Conservation (phyloP, 1,140 invertebrate species). For the Dendrolimus punctatus region DNA sequence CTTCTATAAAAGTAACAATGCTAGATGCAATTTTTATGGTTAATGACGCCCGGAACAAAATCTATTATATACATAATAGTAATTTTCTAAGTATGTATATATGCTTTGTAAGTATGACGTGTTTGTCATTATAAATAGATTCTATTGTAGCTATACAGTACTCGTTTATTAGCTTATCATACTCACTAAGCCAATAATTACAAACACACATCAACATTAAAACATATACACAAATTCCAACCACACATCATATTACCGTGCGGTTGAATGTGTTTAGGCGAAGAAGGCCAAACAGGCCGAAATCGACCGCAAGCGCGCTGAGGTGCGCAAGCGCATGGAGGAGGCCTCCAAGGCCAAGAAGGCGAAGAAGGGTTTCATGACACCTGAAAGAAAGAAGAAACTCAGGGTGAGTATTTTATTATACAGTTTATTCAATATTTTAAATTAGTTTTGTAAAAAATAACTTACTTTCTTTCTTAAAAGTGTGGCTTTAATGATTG, state of each 20-base stretch:
- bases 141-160: too few species aligned
- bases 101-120: too few species aligned
- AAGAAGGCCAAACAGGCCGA: conserved; percentile 95
- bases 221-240: conserved; percentile 3
- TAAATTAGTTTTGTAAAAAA: too few species aligned
- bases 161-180: too few species aligned
- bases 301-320: conserved; percentile 94
- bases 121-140: too few species aligned
- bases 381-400: conserved; percentile 98
- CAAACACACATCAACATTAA: not conserved
- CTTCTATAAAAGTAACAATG: too few species aligned
- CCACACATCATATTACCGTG: conserved; percentile 24
- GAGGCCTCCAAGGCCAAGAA: conserved; percentile 96
- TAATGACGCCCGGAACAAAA: too few species aligned
- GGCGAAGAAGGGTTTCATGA: conserved; percentile 99
- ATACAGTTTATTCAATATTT: not conserved
- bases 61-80: too few species aligned
- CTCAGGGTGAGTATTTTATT: conserved; percentile 83
- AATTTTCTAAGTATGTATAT: too few species aligned
- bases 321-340: conserved; percentile 96
- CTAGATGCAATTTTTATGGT: too few species aligned
- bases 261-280: conserved; percentile 74
- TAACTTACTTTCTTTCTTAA: too few species aligned
- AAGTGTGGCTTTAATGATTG: too few species aligned
- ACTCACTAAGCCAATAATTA: not conserved